These are phyloP conservation scores for Carabus problematicus DNA, from an alignment of 2,888 invertebrate genomes.

Conservation along the genomic window DNA sequence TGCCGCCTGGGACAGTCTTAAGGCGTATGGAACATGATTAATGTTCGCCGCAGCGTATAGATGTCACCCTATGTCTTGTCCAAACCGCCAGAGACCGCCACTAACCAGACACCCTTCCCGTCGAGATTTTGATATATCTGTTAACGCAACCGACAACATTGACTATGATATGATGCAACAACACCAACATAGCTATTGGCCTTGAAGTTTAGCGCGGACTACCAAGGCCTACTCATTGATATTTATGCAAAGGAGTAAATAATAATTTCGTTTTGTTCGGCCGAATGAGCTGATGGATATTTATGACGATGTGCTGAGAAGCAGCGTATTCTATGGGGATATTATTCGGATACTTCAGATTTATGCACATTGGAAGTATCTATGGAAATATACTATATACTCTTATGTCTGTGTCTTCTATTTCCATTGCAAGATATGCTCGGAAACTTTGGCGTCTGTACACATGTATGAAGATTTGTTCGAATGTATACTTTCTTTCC, in stretches of 20 bases:
- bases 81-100: slow-evolving; percentile 35
- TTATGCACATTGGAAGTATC: too few species aligned
- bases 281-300: slow-evolving; percentile 7
- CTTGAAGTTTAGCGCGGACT: neutral
- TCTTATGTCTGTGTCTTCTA: too few species aligned
- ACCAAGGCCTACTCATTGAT: slow-evolving; percentile 1
- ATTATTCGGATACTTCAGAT: too few species aligned
- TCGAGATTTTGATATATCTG: slow-evolving; percentile 42
- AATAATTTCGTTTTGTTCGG: slow-evolving; percentile 3
- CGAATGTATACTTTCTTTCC: too few species aligned
- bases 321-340: too few species aligned
- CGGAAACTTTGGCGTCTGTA: too few species aligned
- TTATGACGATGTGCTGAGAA: slow-evolving; percentile 1
- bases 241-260: slow-evolving; percentile 17
- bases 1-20: slow-evolving; percentile 37
- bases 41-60: slow-evolving; percentile 41
- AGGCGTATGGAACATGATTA: slow-evolving; percentile 40
- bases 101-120: slow-evolving; percentile 26
- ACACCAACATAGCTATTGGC: neutral
- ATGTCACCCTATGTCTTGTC: slow-evolving; percentile 43
- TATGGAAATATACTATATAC: too few species aligned
- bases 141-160: slow-evolving; percentile 21
- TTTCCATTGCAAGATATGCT: too few species aligned
- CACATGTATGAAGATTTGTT: too few species aligned
- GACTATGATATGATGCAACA: neutral